Percentiles rank a stretch among this genome's conserved stretches.
These are phyloP conservation scores for Ceriagrion tenellum DNA, from an alignment of 2,888 invertebrate species.

Conservation along the genomic window DNA sequence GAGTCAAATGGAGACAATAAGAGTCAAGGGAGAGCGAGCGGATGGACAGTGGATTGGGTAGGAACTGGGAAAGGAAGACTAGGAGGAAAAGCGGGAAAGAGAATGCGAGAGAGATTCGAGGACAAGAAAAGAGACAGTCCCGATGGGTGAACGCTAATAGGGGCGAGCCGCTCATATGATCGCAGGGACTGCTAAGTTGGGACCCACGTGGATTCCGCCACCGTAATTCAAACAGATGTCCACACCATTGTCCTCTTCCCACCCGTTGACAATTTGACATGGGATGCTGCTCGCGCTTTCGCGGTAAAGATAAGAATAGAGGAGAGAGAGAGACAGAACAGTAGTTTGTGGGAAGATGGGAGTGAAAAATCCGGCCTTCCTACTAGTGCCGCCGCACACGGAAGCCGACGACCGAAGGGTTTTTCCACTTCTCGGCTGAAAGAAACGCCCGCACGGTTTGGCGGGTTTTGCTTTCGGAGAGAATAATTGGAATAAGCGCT, in stretches of 20 bases:
- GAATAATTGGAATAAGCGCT: not conserved
- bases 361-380: not conserved
- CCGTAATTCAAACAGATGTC: slow-evolving; percentile 19
- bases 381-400: not conserved
- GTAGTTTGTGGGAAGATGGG: not conserved
- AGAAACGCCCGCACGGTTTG: not conserved
- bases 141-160: not conserved
- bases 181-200: not conserved
- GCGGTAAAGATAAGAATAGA: not conserved
- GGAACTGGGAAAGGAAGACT: not conserved
- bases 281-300: not conserved
- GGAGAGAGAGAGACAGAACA: not conserved
- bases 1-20: no score
- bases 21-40: not conserved
- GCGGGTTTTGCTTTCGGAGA: not conserved
- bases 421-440: not conserved
- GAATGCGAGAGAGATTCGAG: not conserved
- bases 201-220: not conserved
- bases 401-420: not conserved
- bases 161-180: not conserved
- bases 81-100: not conserved
- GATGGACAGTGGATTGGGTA: not conserved
- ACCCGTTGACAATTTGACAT: not conserved
- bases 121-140: not conserved
- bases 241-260: not conserved